A percentile compares a stretch with the other conserved stretches of the same genome.
These are phyloP conservation scores for Protomyctophum bolini DNA, from an alignment of 2,113 vertebrate genomes.

Conservation along the genomic window DNA sequence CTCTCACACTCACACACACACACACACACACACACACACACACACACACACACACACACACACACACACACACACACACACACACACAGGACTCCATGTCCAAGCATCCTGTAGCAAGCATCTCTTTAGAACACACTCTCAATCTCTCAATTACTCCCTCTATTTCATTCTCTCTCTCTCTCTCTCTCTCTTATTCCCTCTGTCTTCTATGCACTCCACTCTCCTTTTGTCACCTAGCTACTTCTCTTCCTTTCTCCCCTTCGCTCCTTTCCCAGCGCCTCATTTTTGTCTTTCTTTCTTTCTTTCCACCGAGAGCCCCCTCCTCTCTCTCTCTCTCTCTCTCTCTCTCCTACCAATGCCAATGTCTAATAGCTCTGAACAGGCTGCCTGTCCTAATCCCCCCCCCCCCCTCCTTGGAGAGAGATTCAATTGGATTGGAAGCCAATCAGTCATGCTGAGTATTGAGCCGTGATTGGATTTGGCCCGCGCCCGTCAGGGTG, in stretches of 20 bases:
- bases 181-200: conserved; percentile 3
- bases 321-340: background rate
- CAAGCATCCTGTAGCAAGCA: no score
- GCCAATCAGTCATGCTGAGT: conserved; percentile 70
- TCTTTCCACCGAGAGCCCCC: no score
- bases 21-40: background rate
- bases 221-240: conserved; percentile 58
- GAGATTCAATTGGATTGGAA: conserved; percentile 77
- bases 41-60: no score
- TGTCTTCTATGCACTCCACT: conserved; percentile 11
- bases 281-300: background rate
- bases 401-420: conserved; percentile 36
- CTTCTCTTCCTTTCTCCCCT: conserved; percentile 22
- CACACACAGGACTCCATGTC: no score
- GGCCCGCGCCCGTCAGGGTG: conserved; percentile 54
- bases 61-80: no score
- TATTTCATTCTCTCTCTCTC: conserved; percentile 19
- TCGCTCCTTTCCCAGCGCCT: conserved; percentile 30
- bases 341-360: conserved; percentile 42
- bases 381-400: conserved; percentile 31
- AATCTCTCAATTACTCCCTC: background rate
- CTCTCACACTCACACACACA: background rate
- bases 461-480: conserved; percentile 78
- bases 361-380: conserved; percentile 61
- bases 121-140: background rate